Evolutionary conservation across 1,140 invertebrate genomes (phyloP), one percentile per base, ranked within the genome.

Genomic region (Halesus radiatus): DNA sequence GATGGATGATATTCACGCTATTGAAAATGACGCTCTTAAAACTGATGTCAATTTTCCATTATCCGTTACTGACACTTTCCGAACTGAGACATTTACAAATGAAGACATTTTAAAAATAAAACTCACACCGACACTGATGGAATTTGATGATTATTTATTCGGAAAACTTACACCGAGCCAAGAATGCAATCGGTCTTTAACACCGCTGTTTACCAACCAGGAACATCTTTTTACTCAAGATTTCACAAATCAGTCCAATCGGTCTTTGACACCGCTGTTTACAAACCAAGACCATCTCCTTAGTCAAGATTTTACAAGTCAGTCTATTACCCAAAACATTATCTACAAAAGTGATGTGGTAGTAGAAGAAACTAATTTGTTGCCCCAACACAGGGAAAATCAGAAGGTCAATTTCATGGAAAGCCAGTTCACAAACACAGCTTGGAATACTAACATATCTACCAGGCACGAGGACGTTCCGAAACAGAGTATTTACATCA

Each of bases 21-120:
- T 82, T 29, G 84, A 86, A 76, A 83, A 76, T 29, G 81, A 84
- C 64, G 81, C 81, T 37, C 45, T 79, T 5, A 85, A 83, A 53
- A 45, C 78, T 6, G 62, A 85, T 75, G 85, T 85, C 62, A 85
- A 29, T 58, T 50, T 52, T 72, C 86, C 85, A 70, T 86, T 87
- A 56, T 88, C 87, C 79, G 85, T 89, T 3, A 86, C 87, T 76
- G 87, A 88, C 79, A 85, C 89, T 52, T 77, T 88, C 10, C 88
- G 88, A 85, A 89, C 88, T 1, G 89, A 90, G 83, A 89, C 86
- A 5, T 86, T 88, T 76, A 88, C 87, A 15, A 89, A 90, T 76
- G 87, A 90, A 84, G 88, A 89, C 66, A 85, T 89, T 32, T 86
- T 90, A 22, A 88, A 87, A 84, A 87, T 90, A 0, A 90, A 89